Base-by-base conservation (phyloP, 1,140 invertebrate genomes). In the Aphidius ervi region DNA sequence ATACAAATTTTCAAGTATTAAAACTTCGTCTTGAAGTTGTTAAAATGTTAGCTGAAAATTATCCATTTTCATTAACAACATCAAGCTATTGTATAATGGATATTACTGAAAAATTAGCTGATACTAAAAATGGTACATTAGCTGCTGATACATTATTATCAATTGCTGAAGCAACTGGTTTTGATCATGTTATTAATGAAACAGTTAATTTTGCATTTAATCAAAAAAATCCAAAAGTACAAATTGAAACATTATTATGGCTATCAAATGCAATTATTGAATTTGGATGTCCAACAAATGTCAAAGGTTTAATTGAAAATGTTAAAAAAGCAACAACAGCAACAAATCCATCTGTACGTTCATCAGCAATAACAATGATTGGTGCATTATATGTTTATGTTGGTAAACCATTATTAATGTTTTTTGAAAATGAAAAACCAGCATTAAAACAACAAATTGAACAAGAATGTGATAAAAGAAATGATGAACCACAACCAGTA, bases 1-100 rank as follows among this genome's bases (percentile, higher is more conserved):
- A 97, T 68, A 95, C 88, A 56, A 96, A 97, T 78, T 93, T 95
- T 63, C 93, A 96, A 83, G 92, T 95, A 9, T 76, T 95, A n/a
- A 94, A 94, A 74, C 77, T 88, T 3, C 86, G 89, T 66, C 72
- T 97, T 8, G 93, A 95, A 65, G 83, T 88, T 9, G 82, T 95
- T 6, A 88, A 89, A 67, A 83, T 84, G 60, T 80, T 95, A 16
- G 88, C 90, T 0, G 87, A 92, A 73, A 91, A 88, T 68, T 87
- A 87, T 67, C 80, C 85, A 2, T 82, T 92, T 65, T 87, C 89
- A 3, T 84, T 81, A 81, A 87, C 85, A 0, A 86, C 88, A n/a
- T 86, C 89, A 9, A 87, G 91, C 67, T 85, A 84, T 70, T 88
- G 91, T 41, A 70, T 94, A 0, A 83, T 85, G 68, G 93, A 95